These are phyloP conservation scores for Acanthurus lineatus DNA, from an alignment of 2,797 vertebrate species.

Conservation along the genomic window DNA sequence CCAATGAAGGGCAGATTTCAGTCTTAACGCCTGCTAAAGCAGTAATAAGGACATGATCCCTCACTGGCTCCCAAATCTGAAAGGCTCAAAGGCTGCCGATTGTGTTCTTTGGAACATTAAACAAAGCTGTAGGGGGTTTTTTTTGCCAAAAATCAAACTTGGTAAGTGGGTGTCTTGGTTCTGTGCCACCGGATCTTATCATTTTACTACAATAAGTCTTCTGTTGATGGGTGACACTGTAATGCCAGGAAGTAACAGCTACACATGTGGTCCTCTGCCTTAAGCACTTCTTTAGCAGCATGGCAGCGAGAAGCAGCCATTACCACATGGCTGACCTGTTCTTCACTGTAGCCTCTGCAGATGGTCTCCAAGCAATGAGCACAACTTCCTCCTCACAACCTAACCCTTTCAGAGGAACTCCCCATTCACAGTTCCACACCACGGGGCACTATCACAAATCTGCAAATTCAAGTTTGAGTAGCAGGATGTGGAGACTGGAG, in stretches of 20 bases:
- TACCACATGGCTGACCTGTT: conserved; percentile 60
- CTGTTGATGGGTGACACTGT: no score
- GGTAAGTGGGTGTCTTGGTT: no score
- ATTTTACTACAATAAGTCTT: no score
- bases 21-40: no score
- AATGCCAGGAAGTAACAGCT: conserved; percentile 1
- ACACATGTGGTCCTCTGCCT: conserved; percentile 27
- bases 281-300: conserved; percentile 29
- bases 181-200: no score
- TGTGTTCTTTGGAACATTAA: no score
- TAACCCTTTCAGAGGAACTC: conserved; percentile 7
- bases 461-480: not conserved
- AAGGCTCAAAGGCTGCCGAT: no score
- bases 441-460: not conserved
- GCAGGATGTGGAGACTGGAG: not conserved
- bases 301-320: conserved; percentile 40
- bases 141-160: no score
- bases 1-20: no score
- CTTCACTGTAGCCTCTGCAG: conserved; percentile 26
- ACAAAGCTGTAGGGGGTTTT: no score
- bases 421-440: not conserved
- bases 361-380: conserved; percentile 50
- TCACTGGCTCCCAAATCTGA: no score
- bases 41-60: no score
- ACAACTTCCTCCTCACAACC: conserved; percentile 22